Evolutionary conservation across 2,797 vertebrate species (phyloP).

Genomic region (Loris lydekkerianus): DNA sequence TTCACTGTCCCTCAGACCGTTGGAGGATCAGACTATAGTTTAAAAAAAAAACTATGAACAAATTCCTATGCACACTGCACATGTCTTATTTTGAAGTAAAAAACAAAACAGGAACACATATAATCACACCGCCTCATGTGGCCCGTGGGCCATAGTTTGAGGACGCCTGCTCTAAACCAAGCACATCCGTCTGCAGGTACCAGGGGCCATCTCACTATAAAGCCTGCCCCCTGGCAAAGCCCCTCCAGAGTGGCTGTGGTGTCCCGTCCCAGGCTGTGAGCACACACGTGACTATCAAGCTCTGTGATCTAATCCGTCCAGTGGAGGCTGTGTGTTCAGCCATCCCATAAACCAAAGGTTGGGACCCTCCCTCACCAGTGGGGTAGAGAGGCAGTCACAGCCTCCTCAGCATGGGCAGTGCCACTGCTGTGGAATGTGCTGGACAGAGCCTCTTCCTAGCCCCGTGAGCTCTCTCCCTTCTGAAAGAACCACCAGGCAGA

Average conservation of each 20-base stretch:
- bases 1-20: too few relatives aligned
- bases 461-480: background rate
- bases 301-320: background rate
- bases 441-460: background rate
- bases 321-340: background rate
- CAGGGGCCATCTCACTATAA: background rate
- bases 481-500: background rate
- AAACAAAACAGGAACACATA: too few relatives aligned
- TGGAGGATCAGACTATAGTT: too few relatives aligned
- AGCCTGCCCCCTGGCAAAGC: background rate
- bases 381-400: background rate
- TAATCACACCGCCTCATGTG: too few relatives aligned
- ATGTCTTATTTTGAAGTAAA: too few relatives aligned
- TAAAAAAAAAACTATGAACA: too few relatives aligned
- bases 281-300: too few relatives aligned
- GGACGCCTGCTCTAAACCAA: too few relatives aligned
- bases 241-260: fast-evolving
- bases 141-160: too few relatives aligned
- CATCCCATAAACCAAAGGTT: background rate
- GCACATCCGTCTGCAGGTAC: background rate
- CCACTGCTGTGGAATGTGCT: too few relatives aligned
- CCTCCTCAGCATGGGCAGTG: background rate
- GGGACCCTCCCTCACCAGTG: background rate
- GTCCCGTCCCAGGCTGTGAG: background rate
- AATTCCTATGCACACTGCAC: too few relatives aligned